Evolutionary conservation across 2,113 vertebrate genomes (phyloP).

Genomic region (Prietella phreatophila): DNA sequence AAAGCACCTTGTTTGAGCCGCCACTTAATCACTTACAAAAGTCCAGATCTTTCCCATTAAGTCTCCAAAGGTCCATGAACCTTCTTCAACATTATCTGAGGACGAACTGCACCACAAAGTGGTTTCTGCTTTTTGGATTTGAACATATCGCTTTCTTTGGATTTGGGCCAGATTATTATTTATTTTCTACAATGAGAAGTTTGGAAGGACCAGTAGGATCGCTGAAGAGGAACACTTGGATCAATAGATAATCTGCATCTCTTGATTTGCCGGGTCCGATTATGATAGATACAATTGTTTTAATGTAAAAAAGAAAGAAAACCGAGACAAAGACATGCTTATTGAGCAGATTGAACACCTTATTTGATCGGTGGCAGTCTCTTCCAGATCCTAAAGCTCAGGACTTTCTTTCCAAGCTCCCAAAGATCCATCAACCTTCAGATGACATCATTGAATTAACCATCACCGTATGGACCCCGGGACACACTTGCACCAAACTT

Average conservation of each 20-base stretch:
- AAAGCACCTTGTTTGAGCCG: too few relatives aligned
- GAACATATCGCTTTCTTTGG: background rate
- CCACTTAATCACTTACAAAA: background rate
- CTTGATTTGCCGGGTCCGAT: background rate
- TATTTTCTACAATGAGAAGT: background rate
- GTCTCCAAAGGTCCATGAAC: background rate
- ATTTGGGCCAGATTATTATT: background rate
- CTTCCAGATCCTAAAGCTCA: background rate
- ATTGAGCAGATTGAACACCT: background rate
- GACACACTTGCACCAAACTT: background rate
- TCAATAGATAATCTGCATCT: background rate
- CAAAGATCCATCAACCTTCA: background rate
- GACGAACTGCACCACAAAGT: background rate
- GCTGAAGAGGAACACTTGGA: background rate
- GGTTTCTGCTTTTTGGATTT: background rate
- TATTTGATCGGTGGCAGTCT: background rate
- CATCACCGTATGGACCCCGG: background rate
- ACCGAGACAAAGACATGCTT: background rate
- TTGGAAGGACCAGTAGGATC: background rate
- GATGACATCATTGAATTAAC: background rate
- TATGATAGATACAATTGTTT: background rate
- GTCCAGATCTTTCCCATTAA: background rate
- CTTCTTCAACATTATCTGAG: background rate
- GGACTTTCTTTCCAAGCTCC: background rate
- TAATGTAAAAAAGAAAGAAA: background rate